Evolutionary conservation across 1,140 invertebrate species (phyloP), one percentile per base, ranked within the genome.

Genomic region (Liolophura sinensis): DNA sequence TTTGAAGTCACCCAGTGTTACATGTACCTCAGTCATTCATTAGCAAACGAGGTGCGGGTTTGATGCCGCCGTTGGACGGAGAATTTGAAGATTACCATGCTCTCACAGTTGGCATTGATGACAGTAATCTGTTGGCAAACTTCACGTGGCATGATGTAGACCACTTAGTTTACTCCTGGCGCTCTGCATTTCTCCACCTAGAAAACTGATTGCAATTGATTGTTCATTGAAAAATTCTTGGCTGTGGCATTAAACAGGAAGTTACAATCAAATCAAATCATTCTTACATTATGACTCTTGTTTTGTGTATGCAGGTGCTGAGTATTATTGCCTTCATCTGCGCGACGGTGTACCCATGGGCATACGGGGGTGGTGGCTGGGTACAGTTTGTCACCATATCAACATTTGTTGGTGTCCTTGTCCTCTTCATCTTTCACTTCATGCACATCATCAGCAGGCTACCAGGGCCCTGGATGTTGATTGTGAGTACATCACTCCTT

Each of bases 401-500:
- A 25, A 93, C 91, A n/a, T 91, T 96, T 76, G 93, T 92, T 89
- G 90, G 92, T 66, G 93, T 92, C 0, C 89, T 90, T 16, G 90
- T 94, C 54, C 82, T 95, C 18, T 88, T 95, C 20, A 87, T 90
- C 0, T 88, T 95, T 62, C 95, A 95, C 82, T 77, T 94, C 60
- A 93, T 95, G 78, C 93, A 96, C 78, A 87, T 95, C 15, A 87
- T 95, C 67, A 92, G 93, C 74, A 91, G 91, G 81, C 91, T 96
- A 14, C 78, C 78, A n/a, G 80, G 79, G 64, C 93, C 93, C 0
- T 96, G 94, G 94, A 78, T 93, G 25, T 91, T 92, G 81, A 89
- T 95, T 75, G 93, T 92, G 86, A 88, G 89, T 87, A 54, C 22
- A 14, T 18, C 68, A 11, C 25, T 18, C 18, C n/a, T 61, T 5